Evolutionary conservation across 2,797 vertebrate genomes (phyloP), one percentile per base, ranked within the genome.

Genomic region (Toxotes lorentzi): DNA sequence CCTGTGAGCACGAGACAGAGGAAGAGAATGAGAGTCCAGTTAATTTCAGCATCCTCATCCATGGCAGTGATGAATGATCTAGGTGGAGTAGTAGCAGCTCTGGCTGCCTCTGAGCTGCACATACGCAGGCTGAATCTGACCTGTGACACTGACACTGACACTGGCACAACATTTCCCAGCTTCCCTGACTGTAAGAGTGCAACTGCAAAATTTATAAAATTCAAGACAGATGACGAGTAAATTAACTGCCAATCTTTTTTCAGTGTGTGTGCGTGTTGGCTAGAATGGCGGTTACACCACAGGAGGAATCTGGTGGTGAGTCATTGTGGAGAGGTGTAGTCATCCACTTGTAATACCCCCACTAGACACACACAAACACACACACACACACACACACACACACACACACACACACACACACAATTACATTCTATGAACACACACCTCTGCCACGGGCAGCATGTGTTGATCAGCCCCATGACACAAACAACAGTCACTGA

Each of bases 11-110:
- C 3, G 32, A 85, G 79, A 86, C 83, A 57, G 73, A 72, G 84
- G 68, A 86, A 86, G 82, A 85, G 77, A 90, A 79, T 32, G 73
- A 89, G 83, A 89, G 84, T 88, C 85, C 77, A 88, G 91, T 92
- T 94, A 82, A 95, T 95, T 93, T 93, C 84, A 88, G 88, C 87
- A 88, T 92, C 90, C 89, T 92, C 88, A 85, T 89, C 88, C 73
- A 45, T 86, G 93, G 90, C 93, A 93, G 90, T 92, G 93, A 95
- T 92, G 66, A 91, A 94, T 85, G 89, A 90, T 91, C 90, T 83
- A 86, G 89, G 87, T 83, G 88, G 76, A 88, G 82, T 73, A 70
- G 83, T 43, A 87, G 88, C 88, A 85, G 87, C 86, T 86, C 83
- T 47, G 71, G 84, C 83, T 83, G 83, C 85, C 73, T 82, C 78